phyloP scores from a whole-genome alignment of 1,140 invertebrate species.

The Camponotus floridanus region DNA sequence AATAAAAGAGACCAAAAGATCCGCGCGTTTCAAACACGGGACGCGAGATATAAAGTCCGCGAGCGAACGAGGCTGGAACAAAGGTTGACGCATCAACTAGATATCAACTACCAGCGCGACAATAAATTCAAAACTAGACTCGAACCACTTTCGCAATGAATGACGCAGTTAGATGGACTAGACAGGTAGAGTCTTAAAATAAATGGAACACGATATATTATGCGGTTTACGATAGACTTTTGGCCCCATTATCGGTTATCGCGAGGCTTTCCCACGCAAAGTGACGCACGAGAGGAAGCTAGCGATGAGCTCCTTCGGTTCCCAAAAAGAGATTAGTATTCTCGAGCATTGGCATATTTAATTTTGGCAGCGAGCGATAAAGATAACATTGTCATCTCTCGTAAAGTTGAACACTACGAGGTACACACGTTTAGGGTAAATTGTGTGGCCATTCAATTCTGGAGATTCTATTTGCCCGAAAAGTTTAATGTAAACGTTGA shows the following conservation, averaged over 20 bases:
- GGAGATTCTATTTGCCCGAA: constrained; percentile 2
- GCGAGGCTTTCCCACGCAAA: constrained; percentile 64
- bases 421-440: not conserved
- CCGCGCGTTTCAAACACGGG: not conserved
- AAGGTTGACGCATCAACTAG: not conserved
- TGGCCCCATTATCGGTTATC: constrained; percentile 31
- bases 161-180: too few species aligned
- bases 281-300: constrained; percentile 65
- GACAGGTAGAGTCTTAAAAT: not conserved
- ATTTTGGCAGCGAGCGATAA: constrained; percentile 12
- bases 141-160: not conserved
- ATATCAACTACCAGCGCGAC: not conserved
- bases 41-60: not conserved
- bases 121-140: constrained; percentile 13
- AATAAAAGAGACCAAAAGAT: not conserved
- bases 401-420: not conserved
- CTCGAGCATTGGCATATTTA: not conserved
- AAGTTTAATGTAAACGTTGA: constrained; percentile 45
- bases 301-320: constrained; percentile 56
- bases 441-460: not conserved
- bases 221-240: constrained; percentile 7
- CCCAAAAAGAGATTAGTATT: constrained; percentile 51
- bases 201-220: not conserved
- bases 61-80: not conserved
- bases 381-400: constrained; percentile 5